Conservation (phyloP, 2,113 vertebrate genomes). For the Entelurus aequoreus region DNA sequence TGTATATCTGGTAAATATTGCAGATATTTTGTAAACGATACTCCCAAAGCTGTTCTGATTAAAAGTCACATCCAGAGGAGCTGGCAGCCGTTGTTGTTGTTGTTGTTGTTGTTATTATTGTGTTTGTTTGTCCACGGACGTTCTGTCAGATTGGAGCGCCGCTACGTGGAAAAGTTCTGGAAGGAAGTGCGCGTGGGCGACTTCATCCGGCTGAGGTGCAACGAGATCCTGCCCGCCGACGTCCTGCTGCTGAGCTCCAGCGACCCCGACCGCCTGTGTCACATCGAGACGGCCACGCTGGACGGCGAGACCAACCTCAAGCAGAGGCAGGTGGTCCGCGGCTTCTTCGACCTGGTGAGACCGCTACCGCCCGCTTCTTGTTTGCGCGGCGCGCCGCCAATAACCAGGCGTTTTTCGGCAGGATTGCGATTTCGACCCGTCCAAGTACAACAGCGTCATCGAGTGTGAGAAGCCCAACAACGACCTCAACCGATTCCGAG, state of each 20-base stretch:
- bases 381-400: neutral
- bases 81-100: no score
- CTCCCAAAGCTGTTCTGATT: no score
- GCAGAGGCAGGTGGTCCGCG: constrained; percentile 88
- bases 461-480: constrained; percentile 99
- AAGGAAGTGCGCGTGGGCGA: constrained; percentile 91
- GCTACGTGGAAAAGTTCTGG: constrained; percentile 88
- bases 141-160: constrained; percentile 74
- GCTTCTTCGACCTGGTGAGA: constrained; percentile 90
- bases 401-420: constrained; percentile 43
- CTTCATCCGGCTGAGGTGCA: constrained; percentile 89
- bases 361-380: neutral
- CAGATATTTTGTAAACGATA: no score
- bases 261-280: constrained; percentile 90
- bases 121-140: neutral
- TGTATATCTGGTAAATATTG: no score
- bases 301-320: constrained; percentile 98
- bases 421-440: constrained; percentile 92
- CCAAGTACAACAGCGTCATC: constrained; percentile 88
- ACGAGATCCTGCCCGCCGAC: constrained; percentile 94
- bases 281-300: constrained; percentile 96
- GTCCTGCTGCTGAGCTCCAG: constrained; percentile 91
- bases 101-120: no score
- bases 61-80: no score
- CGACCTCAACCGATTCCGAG: constrained; percentile 88